These are phyloP conservation scores for Phalloptychus januarius DNA, from an alignment of 2,797 vertebrate species.

Conservation along the genomic window DNA sequence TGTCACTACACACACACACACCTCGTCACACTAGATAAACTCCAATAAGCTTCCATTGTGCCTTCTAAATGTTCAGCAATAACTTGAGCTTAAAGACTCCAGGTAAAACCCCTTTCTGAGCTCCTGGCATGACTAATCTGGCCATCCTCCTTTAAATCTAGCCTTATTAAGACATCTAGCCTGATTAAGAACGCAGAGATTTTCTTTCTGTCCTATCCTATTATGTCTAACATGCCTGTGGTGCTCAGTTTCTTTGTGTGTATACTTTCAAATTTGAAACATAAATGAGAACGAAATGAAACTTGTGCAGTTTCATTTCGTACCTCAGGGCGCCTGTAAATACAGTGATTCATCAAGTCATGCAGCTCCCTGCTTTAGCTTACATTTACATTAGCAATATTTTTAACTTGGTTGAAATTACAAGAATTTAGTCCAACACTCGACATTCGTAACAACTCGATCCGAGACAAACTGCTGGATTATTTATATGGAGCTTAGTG, in stretches of 20 bases:
- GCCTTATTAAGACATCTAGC: slow-evolving; percentile 20
- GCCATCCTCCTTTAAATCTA: slow-evolving; percentile 28
- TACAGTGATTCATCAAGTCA: neutral
- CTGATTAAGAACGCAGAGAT: slow-evolving; percentile 11
- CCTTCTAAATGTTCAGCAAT: slow-evolving; percentile 37
- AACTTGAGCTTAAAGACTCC: slow-evolving; percentile 40
- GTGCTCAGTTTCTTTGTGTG: neutral
- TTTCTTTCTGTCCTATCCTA: slow-evolving; percentile 17
- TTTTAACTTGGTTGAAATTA: neutral
- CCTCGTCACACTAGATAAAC: slow-evolving; percentile 38
- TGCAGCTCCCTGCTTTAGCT: slow-evolving; percentile 12
- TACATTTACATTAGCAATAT: slow-evolving; percentile 21
- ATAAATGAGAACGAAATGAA: neutral
- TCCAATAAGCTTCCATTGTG: slow-evolving; percentile 34
- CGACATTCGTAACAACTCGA: neutral
- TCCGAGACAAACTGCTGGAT: neutral
- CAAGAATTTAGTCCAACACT: neutral
- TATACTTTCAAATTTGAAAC: neutral
- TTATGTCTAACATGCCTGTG: neutral
- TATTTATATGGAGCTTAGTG: neutral
- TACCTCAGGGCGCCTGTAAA: neutral
- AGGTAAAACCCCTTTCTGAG: slow-evolving; percentile 43
- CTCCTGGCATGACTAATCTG: slow-evolving; percentile 39
- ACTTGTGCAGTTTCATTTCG: neutral
- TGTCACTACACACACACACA: slow-evolving; percentile 9